Evolutionary conservation across 1,140 invertebrate genomes (phyloP).

Genomic region (Tetramorium parvispinum): DNA sequence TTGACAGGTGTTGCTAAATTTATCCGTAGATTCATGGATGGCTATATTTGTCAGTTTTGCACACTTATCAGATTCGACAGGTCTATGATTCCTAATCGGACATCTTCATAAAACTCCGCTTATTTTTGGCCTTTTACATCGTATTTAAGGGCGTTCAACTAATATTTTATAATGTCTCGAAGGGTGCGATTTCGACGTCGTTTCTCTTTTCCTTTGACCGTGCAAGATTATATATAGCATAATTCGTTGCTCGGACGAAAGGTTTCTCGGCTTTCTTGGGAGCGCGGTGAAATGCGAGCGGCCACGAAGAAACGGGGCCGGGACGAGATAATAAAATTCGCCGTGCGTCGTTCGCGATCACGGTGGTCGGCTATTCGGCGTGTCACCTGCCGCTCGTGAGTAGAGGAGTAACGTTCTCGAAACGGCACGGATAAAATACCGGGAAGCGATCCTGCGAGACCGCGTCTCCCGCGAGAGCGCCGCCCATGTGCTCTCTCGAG

Average conservation of each 20-base stretch:
- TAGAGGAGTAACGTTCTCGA: conserved; percentile 38
- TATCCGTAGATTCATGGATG: background rate
- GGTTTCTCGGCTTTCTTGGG: conserved; percentile 39
- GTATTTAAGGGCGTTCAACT: background rate
- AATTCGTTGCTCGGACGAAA: conserved; percentile 25
- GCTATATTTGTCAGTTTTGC: background rate
- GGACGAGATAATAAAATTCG: conserved; percentile 65
- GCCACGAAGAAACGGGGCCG: conserved; percentile 28
- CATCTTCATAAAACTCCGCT: background rate
- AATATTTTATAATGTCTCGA: background rate
- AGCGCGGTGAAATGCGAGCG: conserved; percentile 41
- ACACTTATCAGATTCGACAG: background rate
- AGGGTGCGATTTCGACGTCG: background rate
- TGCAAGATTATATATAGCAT: conserved; percentile 29
- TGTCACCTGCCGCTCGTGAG: conserved; percentile 63
- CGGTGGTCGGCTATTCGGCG: conserved; percentile 60
- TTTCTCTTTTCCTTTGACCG: background rate
- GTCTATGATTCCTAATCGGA: background rate
- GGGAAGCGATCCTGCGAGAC: conserved; percentile 8
- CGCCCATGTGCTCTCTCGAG: background rate
- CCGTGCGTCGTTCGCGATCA: conserved; percentile 65
- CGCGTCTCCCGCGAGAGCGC: background rate
- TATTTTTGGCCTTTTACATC: background rate
- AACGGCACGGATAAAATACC: conserved; percentile 13
- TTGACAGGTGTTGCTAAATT: background rate